Base-by-base conservation (phyloP, 2,113 vertebrate genomes). In the Microcebus griseorufus region DNA sequence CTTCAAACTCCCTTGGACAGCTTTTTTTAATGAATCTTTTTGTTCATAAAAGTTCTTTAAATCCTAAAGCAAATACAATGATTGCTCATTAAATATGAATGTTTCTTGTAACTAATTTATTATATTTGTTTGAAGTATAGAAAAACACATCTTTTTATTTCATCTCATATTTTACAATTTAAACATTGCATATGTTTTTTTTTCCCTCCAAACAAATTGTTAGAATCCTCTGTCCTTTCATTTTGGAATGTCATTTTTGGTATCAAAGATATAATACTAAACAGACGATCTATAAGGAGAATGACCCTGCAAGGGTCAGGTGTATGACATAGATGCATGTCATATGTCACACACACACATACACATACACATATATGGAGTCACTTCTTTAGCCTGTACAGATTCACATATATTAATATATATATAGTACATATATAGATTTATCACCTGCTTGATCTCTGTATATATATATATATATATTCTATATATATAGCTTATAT, bases 141-240 rank as follows among this genome's bases (percentile, higher is more conserved):
- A 89, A 87, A 93, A 86, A 81, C 11, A 69, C 37, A 86, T 76
- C n/a, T 34, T 83, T 91, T 93, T 82, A 78, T 88, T 20, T 82
- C 13, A 48, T 45, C n/a, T 73, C 6, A 2, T 83, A 34, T 76
- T 60, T 88, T 89, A 88, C 0, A 92, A 6, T 62, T 45, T 79
- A 91, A 75, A 9, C 45, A 20, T 51, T 86, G 60, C 23, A 80
- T 39, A 48, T 48, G 1, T 45, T 45, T 45, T 58, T 73, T 37
- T 92, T 89, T 37, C n/a, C 64, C n/a, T 51, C 14, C 84, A 89
- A 86, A 81, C 17, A 67, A 76, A 45, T 18, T 64, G 20, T 58
- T 84, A 58, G 88, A 95, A 39, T 45, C 34, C 45, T 72, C 32
- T 93, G 62, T 20, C 29, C 51, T 58, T 48, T 83, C 85, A 88